These are phyloP conservation scores for Andricus quercusramuli DNA, from an alignment of 2,888 invertebrate species.

Conservation along the genomic window DNA sequence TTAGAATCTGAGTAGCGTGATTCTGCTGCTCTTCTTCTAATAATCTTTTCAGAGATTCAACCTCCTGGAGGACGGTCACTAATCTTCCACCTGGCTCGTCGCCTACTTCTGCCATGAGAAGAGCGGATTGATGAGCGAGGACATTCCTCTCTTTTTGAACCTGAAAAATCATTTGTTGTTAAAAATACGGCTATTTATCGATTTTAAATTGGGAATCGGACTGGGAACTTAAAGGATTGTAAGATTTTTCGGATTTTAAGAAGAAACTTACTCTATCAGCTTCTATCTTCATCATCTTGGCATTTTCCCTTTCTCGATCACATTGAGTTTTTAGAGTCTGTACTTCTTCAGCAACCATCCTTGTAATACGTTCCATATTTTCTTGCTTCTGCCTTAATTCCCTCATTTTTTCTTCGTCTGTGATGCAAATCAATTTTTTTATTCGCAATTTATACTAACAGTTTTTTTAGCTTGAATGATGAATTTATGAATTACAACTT, in stretches of 20 bases:
- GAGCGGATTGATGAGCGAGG: constrained; percentile 84
- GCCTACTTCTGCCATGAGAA: constrained; percentile 83
- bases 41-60: constrained; percentile 82
- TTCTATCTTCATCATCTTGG: constrained; percentile 77
- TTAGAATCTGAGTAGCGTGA: constrained; percentile 81
- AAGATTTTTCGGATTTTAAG: background rate
- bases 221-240: too few relatives aligned
- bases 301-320: constrained; percentile 83
- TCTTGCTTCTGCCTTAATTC: constrained; percentile 79
- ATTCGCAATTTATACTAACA: background rate
- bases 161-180: constrained; percentile 58
- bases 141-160: constrained; percentile 84
- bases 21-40: constrained; percentile 83
- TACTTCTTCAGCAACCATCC: constrained; percentile 84
- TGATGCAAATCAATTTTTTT: constrained; percentile 6
- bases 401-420: constrained; percentile 62
- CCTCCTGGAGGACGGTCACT: constrained; percentile 80
- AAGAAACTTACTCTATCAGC: constrained; percentile 74
- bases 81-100: constrained; percentile 81
- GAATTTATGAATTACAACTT: constrained; percentile 45
- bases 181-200: too few relatives aligned
- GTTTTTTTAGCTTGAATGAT: background rate
- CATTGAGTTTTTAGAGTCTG: constrained; percentile 82
- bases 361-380: constrained; percentile 84
- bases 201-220: too few relatives aligned